These are phyloP conservation scores for Heliconius ethilla DNA, from an alignment of 2,888 invertebrate genomes.

Conservation along the genomic window DNA sequence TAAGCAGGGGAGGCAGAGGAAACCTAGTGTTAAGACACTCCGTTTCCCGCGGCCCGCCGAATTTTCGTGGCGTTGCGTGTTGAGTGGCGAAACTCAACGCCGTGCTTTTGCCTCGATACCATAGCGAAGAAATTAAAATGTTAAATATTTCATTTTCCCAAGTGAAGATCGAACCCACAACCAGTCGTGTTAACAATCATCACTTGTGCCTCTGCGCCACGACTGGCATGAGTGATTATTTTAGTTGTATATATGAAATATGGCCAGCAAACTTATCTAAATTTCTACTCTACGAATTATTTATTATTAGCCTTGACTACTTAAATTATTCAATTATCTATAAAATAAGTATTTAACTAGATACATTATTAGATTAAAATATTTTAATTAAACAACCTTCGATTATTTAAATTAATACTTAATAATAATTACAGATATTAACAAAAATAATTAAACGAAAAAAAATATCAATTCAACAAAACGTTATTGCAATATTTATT, in stretches of 20 bases:
- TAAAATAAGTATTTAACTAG: not conserved
- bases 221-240: not conserved
- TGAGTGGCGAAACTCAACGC: too few species aligned
- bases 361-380: not conserved
- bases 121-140: too few species aligned
- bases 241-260: not conserved
- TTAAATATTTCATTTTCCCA: too few species aligned
- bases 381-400: slow-evolving; percentile 2
- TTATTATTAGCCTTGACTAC: not conserved
- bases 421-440: slow-evolving; percentile 14
- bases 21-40: too few species aligned
- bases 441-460: slow-evolving; percentile 15
- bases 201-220: too few species aligned
- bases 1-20: too few species aligned
- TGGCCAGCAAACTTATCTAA: not conserved
- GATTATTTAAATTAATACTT: slow-evolving; percentile 4
- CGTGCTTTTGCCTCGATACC: too few species aligned
- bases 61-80: too few species aligned
- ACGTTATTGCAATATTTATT: slow-evolving; percentile 28
- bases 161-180: too few species aligned
- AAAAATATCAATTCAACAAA: slow-evolving; percentile 21
- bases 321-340: not conserved
- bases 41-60: too few species aligned
- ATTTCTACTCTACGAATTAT: not conserved
- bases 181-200: too few species aligned